phyloP scores from a whole-genome alignment of 1,140 invertebrate species.

The Diploscapter pachys region DNA sequence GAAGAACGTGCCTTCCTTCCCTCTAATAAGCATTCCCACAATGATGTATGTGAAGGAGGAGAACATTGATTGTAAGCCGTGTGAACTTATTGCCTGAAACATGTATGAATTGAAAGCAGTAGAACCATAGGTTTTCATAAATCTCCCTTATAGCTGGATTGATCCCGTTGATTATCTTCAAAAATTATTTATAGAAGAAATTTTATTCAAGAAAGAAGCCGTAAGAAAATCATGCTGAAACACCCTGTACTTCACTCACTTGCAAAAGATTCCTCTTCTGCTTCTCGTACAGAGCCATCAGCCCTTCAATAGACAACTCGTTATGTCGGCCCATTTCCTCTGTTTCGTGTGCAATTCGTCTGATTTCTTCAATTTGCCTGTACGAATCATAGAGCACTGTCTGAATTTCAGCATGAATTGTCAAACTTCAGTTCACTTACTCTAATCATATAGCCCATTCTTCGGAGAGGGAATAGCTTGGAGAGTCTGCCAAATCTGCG shows the following conservation, averaged over 20 bases:
- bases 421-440: neutral
- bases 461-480: conserved; percentile 9
- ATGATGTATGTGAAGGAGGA: conserved; percentile 29
- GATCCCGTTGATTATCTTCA: too few species aligned
- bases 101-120: neutral
- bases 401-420: too few species aligned
- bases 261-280: neutral
- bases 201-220: too few species aligned
- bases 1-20: conserved; percentile 12
- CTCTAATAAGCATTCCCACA: conserved; percentile 21
- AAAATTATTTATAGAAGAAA: too few species aligned
- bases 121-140: too few species aligned
- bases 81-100: conserved; percentile 15
- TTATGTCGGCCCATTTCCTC: neutral
- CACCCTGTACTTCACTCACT: too few species aligned
- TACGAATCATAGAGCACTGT: conserved; percentile 6
- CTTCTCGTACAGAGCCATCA: conserved; percentile 4
- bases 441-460: conserved; percentile 17
- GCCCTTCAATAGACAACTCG: conserved; percentile 3
- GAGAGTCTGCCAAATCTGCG: conserved; percentile 13
- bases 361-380: conserved; percentile 14
- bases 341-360: neutral
- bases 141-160: too few species aligned
- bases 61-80: conserved; percentile 19
- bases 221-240: too few species aligned